Percentiles rank a stretch among this genome's conserved stretches.
phyloP scores from a whole-genome alignment of 1,140 invertebrate species.

The Pseudomyrmex cubaensis region DNA sequence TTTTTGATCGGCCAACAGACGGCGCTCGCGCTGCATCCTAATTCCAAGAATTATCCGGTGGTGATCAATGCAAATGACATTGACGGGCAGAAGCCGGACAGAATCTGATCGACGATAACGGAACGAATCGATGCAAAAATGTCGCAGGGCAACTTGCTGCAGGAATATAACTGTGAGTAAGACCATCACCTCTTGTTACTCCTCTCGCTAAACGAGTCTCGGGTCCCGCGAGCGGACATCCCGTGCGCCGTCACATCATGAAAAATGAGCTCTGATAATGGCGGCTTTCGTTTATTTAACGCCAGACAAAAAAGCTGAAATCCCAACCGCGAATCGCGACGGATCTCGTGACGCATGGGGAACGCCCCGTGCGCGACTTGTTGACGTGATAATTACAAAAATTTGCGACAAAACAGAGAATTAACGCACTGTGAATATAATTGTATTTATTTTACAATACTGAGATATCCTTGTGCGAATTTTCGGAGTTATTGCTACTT shows the following conservation, averaged over 20 bases:
- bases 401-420: background rate
- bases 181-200: background rate
- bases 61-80: slow-evolving; percentile 67
- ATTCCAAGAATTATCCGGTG: slow-evolving; percentile 28
- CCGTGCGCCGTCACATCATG: slow-evolving; percentile 39
- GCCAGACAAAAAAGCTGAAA: slow-evolving; percentile 69
- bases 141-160: slow-evolving; percentile 75
- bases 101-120: slow-evolving; percentile 40
- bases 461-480: background rate
- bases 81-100: slow-evolving; percentile 27
- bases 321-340: slow-evolving; percentile 55
- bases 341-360: background rate
- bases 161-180: slow-evolving; percentile 78
- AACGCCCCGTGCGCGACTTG: background rate
- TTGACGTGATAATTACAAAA: too few species aligned
- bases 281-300: slow-evolving; percentile 82
- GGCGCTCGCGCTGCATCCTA: slow-evolving; percentile 49
- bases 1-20: slow-evolving; percentile 40
- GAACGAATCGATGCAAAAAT: slow-evolving; percentile 62
- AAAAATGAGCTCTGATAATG: slow-evolving; percentile 79
- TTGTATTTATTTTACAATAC: background rate
- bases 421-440: background rate
- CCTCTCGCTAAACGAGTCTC: background rate
- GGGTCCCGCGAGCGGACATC: slow-evolving; percentile 26
- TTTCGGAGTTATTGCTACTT: background rate